These are phyloP conservation scores for Phocides pigmalion DNA, from an alignment of 1,140 invertebrate species.

Conservation along the genomic window DNA sequence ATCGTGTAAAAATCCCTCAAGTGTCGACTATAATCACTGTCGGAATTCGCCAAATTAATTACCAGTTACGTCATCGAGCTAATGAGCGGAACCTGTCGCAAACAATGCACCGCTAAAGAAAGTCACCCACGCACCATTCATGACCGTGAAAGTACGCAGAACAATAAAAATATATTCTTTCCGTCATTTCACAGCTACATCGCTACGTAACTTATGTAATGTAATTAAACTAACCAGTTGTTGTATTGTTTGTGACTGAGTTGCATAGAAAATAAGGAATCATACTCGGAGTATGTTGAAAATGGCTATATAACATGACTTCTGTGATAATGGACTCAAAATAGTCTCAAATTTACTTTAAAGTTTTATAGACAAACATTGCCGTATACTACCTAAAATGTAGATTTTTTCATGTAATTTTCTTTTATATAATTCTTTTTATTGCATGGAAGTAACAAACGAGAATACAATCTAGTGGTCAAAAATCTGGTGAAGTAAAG, in stretches of 20 bases:
- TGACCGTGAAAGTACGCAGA: constrained; percentile 64
- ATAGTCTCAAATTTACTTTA: no score
- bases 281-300: no score
- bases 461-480: no score
- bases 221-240: constrained; percentile 4
- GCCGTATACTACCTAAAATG: no score
- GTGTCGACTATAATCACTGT: constrained; percentile 20
- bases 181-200: constrained; percentile 38
- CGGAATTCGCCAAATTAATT: constrained; percentile 36
- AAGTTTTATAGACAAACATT: no score
- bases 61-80: constrained; percentile 35
- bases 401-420: no score
- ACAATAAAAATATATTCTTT: constrained; percentile 58
- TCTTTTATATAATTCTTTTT: no score
- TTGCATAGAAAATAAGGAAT: not conserved
- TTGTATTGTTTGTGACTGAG: not conserved
- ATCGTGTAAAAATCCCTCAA: no score
- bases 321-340: not conserved
- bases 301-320: no score
- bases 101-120: constrained; percentile 51
- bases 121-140: constrained; percentile 49
- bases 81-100: constrained; percentile 37
- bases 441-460: no score
- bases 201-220: constrained; percentile 28
- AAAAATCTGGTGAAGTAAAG: no score